Evolutionary conservation across 2,113 vertebrate genomes (phyloP).

Genomic region (Pteronura brasiliensis): DNA sequence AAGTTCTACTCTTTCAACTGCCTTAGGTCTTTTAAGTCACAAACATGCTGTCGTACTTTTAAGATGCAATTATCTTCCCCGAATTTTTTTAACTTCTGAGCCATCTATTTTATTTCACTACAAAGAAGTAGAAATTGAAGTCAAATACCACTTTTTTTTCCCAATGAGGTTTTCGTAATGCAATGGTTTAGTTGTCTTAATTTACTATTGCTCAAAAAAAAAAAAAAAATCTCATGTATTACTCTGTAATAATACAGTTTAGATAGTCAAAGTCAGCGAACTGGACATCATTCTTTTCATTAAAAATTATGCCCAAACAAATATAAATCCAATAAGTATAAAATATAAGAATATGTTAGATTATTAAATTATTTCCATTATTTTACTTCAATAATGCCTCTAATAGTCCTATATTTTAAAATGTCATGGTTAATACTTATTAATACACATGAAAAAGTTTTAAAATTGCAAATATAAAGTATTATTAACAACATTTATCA

Average conservation of each 20-base stretch:
- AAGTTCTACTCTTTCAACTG: not conserved
- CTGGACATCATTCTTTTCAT: not conserved
- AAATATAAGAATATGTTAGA: not conserved
- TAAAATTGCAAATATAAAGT: not conserved
- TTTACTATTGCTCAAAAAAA: constrained; percentile 26
- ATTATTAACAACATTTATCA: constrained; percentile 12
- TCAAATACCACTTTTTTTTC: not conserved
- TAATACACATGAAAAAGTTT: constrained; percentile 31
- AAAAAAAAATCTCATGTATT: not conserved
- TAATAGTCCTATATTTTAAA: constrained; percentile 2
- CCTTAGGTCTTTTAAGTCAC: not conserved
- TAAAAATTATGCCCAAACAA: not conserved
- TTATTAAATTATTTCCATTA: constrained; percentile 12
- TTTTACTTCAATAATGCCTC: constrained; percentile 3
- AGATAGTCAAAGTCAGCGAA: not conserved
- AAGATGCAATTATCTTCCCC: not conserved
- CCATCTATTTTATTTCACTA: not conserved
- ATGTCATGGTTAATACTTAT: not conserved
- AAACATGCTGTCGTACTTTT: not conserved
- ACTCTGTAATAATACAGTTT: not conserved
- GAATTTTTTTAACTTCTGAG: not conserved
- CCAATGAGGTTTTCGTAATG: not conserved
- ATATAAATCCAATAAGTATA: not conserved
- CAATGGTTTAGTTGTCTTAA: not conserved
- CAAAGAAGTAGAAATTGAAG: not conserved